Conservation (phyloP, 2,113 vertebrate species). For the Stegostoma tigrinum region DNA sequence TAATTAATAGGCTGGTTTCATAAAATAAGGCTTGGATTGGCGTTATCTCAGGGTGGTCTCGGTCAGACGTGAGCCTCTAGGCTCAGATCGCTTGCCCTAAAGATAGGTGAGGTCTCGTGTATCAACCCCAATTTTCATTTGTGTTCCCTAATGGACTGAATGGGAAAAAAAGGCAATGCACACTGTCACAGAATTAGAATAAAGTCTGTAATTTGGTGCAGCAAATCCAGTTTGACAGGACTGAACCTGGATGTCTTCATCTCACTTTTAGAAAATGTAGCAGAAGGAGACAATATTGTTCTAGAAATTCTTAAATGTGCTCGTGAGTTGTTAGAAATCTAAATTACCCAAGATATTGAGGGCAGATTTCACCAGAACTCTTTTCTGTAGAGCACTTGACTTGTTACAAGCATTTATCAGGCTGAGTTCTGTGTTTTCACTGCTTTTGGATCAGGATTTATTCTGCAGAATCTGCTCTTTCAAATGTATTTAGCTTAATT, state of each 20-base stretch:
- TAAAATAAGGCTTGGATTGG: slow-evolving; percentile 91
- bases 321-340: background rate
- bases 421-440: background rate
- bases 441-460: background rate
- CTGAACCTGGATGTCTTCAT: background rate
- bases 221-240: background rate
- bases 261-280: background rate
- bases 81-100: slow-evolving; percentile 30
- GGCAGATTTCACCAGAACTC: background rate
- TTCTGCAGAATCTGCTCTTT: background rate
- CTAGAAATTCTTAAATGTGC: background rate
- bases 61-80: background rate
- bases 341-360: background rate
- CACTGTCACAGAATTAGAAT: background rate
- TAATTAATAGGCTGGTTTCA: slow-evolving; percentile 97
- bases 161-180: background rate
- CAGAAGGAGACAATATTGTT: background rate
- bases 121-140: slow-evolving; percentile 30
- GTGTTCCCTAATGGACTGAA: background rate
- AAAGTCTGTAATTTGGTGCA: background rate
- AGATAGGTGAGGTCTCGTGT: slow-evolving; percentile 23
- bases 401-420: background rate
- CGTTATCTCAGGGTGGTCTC: slow-evolving; percentile 72
- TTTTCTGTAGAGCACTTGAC: background rate
- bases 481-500: background rate